Evolutionary conservation across 2,888 invertebrate species (phyloP), one percentile per base, ranked within the genome.

Genomic region (Leptinotarsa tumamoca): DNA sequence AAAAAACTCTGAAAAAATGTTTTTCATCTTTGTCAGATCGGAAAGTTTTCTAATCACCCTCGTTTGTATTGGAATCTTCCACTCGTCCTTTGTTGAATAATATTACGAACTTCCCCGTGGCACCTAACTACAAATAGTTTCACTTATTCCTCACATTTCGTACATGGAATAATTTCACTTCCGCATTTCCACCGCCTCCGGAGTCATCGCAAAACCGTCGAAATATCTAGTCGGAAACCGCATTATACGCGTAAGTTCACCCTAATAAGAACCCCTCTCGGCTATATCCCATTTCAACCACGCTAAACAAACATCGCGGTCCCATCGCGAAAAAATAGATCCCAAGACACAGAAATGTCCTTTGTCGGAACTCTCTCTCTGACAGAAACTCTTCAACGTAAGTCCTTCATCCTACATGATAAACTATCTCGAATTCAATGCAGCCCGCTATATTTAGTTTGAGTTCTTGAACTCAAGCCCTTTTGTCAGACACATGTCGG

Each of bases 401-500:
- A 70, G 70, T 70, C 70, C 33, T 61, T 58, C 70, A 69, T 58
- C 70, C 58, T 27, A 56, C 70, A 51, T 70, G 70, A 70, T 70
- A 21, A 70, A 70, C 70, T 70, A 58, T 33, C 43, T 21, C 7
- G n/a, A 49, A 70, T 70, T 58, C 70, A 70, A 70, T 61, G 70
- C 54, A 49, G 33, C 56, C 5, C 43, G 27, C 63, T 33, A 33
- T 63, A 63, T 63, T 63, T 63, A 63, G 63, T 63, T 63, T 43
- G 63, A 63, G 63, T 63, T 63, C 63, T 63, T 43, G 63, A 63
- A 63, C 56, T 56, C 56, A 14, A 54, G 70, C 56, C 58, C 70
- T 70, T 70, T 70, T 58, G 70, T 70, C 49, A 70, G 70, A 70
- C 70, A 70, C 49, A 54, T 70, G 70, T 58, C 54, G 70, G 51